Evolutionary conservation across 2,797 vertebrate species (phyloP).

Genomic region (Halcyon smyrnensis): DNA sequence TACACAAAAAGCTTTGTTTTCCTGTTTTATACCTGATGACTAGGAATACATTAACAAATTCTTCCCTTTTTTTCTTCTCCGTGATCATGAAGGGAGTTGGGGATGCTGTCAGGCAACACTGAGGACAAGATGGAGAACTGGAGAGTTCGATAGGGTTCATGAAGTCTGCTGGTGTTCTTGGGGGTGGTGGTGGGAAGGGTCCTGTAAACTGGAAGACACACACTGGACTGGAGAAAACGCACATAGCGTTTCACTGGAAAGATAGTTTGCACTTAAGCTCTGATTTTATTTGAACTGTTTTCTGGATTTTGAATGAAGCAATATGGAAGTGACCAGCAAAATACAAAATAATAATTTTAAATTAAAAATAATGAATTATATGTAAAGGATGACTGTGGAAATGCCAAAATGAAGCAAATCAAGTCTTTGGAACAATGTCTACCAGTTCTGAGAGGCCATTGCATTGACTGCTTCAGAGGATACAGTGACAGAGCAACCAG

Average conservation of each 20-base stretch:
- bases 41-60: not conserved
- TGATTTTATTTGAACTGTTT: slow-evolving; percentile 80
- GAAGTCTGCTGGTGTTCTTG: slow-evolving; percentile 50
- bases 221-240: slow-evolving; percentile 76
- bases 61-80: slow-evolving; percentile 46
- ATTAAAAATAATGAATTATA: slow-evolving; percentile 36
- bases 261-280: slow-evolving; percentile 82
- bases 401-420: slow-evolving; percentile 77
- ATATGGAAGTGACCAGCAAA: slow-evolving; percentile 87
- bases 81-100: slow-evolving; percentile 11
- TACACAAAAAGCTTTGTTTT: slow-evolving; percentile 46
- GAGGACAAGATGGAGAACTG: slow-evolving; percentile 45
- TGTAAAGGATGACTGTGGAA: slow-evolving; percentile 78
- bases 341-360: slow-evolving; percentile 74
- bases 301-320: slow-evolving; percentile 86
- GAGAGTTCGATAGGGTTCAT: slow-evolving; percentile 35
- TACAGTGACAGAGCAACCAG: slow-evolving; percentile 38
- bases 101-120: slow-evolving; percentile 59
- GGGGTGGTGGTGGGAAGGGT: slow-evolving; percentile 55
- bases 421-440: slow-evolving; percentile 67
- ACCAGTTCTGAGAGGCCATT: slow-evolving; percentile 39
- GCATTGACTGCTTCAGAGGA: slow-evolving; percentile 38
- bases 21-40: slow-evolving; percentile 45
- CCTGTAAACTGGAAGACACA: slow-evolving; percentile 73
- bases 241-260: slow-evolving; percentile 77